These are phyloP conservation scores for Cryptotermes secundus DNA, from an alignment of 1,140 invertebrate species.

Conservation along the genomic window DNA sequence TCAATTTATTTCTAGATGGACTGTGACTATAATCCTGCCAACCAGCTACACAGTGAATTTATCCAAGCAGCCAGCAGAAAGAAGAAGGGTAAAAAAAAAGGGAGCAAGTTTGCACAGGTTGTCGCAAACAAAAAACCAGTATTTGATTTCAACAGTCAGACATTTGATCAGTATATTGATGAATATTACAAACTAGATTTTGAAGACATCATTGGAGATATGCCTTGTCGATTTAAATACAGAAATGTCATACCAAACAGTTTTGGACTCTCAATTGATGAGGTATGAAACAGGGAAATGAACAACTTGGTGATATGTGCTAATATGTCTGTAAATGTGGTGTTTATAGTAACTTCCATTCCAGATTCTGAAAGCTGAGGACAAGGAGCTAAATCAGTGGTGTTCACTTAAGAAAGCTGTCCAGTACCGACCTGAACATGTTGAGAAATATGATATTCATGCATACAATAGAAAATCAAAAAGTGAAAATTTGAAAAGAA, in stretches of 20 bases:
- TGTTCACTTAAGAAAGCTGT: constrained; percentile 87
- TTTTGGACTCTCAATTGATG: constrained; percentile 88
- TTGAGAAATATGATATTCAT: constrained; percentile 78
- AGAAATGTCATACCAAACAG: constrained; percentile 84
- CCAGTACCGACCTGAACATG: constrained; percentile 72
- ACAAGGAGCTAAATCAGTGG: constrained; percentile 94
- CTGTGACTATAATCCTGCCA: constrained; percentile 73
- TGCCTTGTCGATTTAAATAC: constrained; percentile 92
- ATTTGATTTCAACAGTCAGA: constrained; percentile 76
- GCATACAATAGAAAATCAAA: constrained; percentile 72
- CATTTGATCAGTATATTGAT: constrained; percentile 86
- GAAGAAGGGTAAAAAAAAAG: constrained; percentile 58
- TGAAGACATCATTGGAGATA: constrained; percentile 90
- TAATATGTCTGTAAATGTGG: not conserved
- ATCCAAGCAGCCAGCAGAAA: constrained; percentile 53
- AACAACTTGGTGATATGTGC: not conserved
- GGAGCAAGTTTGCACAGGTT: constrained; percentile 69
- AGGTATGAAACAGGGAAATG: constrained; percentile 57
- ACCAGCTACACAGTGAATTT: constrained; percentile 58
- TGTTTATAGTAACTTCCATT: constrained; percentile 40
- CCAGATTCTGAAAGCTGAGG: constrained; percentile 85
- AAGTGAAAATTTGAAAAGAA: constrained; percentile 73
- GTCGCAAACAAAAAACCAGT: constrained; percentile 71
- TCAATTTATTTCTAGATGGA: constrained; percentile 69
- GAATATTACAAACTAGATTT: constrained; percentile 94